Evolutionary conservation across 2,888 invertebrate genomes (phyloP), one percentile per base, ranked within the genome.

Genomic region (Caenorhabditis sulstoni): DNA sequence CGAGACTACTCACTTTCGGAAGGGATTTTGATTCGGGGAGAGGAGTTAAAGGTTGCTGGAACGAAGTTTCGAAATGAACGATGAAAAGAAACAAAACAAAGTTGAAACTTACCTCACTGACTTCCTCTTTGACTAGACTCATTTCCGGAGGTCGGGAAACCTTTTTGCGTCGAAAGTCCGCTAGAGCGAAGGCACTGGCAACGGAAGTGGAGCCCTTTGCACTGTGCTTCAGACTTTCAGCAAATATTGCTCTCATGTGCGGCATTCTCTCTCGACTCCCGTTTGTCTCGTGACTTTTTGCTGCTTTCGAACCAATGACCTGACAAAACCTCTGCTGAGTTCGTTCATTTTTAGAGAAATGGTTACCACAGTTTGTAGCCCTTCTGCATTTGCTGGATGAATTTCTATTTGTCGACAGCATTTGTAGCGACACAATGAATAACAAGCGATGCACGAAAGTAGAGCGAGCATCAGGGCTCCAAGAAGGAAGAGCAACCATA

Each of bases 401-500:
- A 80, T 76, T 3, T 58, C 49, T 20, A 75, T 62, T 11, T 67
- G 53, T 20, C 66, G 55, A n/a, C 75, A 75, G 23, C 75, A 80
- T 41, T 55, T 16, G 9, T 74, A 57, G 0, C 53, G 62, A 23
- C 75, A 80, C 0, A 77, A 35, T 4, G 68, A 47, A 44, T 78
- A 80, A 58, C 76, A 81, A 9, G 70, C 41, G 4, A 76, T 55
- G 44, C 66, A 76, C 1, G 44, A 45, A 20, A 84, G 59, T 9
- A 78, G 57, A 7, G 79, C 62, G 3, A 86, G 55, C 66, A 85
- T 81, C 12, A 87, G 58, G 4, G 79, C 45, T 37, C 87, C 81
- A 22, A 88, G 73, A 49, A 88, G 77, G 37, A 85, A 68, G 5
- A 88, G 29, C 7, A 86, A 39, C 87, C 88, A 88, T 11, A 87